These are phyloP conservation scores for Platyrinchus mystaceus DNA, from an alignment of 2,797 vertebrate genomes.

Conservation along the genomic window DNA sequence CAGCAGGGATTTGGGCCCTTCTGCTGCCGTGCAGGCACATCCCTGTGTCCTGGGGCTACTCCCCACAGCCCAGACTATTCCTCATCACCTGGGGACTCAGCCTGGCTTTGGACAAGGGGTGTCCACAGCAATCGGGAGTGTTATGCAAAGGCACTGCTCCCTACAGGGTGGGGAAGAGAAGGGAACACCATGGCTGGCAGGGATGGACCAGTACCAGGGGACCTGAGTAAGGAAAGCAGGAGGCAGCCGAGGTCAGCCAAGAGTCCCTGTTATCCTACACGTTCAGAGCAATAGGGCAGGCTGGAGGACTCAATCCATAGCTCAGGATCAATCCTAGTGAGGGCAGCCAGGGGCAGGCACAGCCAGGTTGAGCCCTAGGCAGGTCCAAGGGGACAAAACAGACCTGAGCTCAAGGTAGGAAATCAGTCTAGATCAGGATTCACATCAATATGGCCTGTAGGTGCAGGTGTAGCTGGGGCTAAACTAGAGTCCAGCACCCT, in stretches of 20 bases:
- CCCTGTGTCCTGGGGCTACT: not conserved
- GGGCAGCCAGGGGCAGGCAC: not conserved
- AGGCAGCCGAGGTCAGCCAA: not conserved
- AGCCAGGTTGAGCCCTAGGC: not conserved
- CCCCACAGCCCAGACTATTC: not conserved
- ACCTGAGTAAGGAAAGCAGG: not conserved
- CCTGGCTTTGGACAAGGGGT: not conserved
- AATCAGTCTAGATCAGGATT: not conserved
- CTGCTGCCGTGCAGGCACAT: not conserved
- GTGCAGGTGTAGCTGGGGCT: accelerated
- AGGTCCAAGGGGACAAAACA: not conserved
- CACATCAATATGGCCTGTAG: accelerated
- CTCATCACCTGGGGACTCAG: no score
- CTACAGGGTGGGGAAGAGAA: not conserved
- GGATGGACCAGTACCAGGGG: not conserved
- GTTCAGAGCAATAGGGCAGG: not conserved
- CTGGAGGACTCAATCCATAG: not conserved
- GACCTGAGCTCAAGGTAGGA: not conserved
- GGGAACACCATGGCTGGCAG: not conserved
- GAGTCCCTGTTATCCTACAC: no score
- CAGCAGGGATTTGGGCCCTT: not conserved
- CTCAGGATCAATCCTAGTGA: not conserved
- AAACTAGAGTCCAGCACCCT: not conserved
- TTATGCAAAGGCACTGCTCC: not conserved
- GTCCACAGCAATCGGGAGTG: not conserved